phyloP scores from a whole-genome alignment of 2,888 invertebrate genomes.

The Hyppa rectilinea region DNA sequence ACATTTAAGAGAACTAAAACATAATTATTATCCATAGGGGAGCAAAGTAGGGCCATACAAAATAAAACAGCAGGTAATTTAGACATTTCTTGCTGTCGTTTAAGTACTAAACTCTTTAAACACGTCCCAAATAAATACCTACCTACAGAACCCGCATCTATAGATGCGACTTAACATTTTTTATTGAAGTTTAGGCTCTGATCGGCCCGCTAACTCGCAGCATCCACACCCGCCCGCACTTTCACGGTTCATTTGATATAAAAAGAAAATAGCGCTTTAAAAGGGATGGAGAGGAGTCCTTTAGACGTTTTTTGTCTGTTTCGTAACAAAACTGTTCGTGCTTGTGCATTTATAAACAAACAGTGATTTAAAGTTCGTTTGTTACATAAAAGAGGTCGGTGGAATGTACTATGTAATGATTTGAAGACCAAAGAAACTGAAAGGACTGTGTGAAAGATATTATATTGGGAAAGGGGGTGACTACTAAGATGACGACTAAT shows the following conservation, averaged over 20 bases:
- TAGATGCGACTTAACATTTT: conserved; percentile 37
- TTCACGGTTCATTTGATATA: conserved; percentile 83
- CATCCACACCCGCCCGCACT: conserved; percentile 78
- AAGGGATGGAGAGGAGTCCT: conserved; percentile 78
- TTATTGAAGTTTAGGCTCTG: conserved; percentile 52
- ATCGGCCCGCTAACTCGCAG: conserved; percentile 59
- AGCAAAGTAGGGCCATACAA: too few relatives aligned
- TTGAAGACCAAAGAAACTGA: neutral
- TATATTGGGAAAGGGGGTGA: too few relatives aligned
- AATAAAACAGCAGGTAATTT: too few relatives aligned
- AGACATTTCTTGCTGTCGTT: too few relatives aligned
- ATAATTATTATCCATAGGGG: too few relatives aligned
- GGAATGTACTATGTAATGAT: neutral
- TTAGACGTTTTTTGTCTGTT: conserved; percentile 71
- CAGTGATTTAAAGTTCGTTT: conserved; percentile 74
- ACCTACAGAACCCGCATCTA: conserved; percentile 48
- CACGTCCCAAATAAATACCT: conserved; percentile 5
- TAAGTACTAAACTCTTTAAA: conserved; percentile 3
- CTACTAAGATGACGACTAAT: too few relatives aligned
- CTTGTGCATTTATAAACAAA: conserved; percentile 79
- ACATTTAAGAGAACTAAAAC: too few relatives aligned
- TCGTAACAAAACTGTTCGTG: conserved; percentile 78
- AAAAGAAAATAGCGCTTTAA: conserved; percentile 85
- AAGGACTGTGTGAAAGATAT: neutral
- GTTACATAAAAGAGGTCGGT: conserved; percentile 21